Evolutionary conservation across 1,140 invertebrate genomes (phyloP).

Genomic region (Procambarus virginalis): DNA sequence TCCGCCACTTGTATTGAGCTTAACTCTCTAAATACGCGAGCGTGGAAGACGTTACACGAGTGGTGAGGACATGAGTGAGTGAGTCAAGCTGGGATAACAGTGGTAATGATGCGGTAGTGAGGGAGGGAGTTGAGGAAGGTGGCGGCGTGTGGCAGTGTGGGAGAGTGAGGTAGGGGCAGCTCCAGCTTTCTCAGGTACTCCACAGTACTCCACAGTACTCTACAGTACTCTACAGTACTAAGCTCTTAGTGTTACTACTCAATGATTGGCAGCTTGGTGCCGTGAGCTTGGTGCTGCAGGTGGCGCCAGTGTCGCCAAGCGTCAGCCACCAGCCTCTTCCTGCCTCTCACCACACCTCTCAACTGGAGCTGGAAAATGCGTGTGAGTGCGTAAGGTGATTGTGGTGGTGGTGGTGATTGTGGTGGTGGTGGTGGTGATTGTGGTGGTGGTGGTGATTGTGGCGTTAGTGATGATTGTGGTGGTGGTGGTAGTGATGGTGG

Average conservation of each 20-base stretch:
- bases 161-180: slow-evolving; percentile 36
- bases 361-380: slow-evolving; percentile 27
- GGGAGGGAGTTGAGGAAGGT: not conserved
- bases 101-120: not conserved
- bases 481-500: not conserved
- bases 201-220: too few species aligned
- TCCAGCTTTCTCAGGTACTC: slow-evolving; percentile 55
- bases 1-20: too few species aligned
- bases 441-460: not conserved
- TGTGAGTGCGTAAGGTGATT: not conserved
- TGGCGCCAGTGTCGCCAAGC: slow-evolving; percentile 11
- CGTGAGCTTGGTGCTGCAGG: not conserved
- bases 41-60: too few species aligned
- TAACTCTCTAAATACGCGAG: too few species aligned
- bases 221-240: not conserved
- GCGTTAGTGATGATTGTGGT: not conserved
- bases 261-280: slow-evolving; percentile 47
- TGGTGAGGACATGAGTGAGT: not conserved
- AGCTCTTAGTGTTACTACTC: slow-evolving; percentile 49
- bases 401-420: too few species aligned
- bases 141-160: slow-evolving; percentile 36
- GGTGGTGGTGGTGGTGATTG: too few species aligned
- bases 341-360: too few species aligned
- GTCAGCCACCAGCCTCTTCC: not conserved
- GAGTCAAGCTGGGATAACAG: not conserved